These are phyloP conservation scores for Ernsta delagoae DNA, from an alignment of 2,888 invertebrate species.

Conservation along the genomic window DNA sequence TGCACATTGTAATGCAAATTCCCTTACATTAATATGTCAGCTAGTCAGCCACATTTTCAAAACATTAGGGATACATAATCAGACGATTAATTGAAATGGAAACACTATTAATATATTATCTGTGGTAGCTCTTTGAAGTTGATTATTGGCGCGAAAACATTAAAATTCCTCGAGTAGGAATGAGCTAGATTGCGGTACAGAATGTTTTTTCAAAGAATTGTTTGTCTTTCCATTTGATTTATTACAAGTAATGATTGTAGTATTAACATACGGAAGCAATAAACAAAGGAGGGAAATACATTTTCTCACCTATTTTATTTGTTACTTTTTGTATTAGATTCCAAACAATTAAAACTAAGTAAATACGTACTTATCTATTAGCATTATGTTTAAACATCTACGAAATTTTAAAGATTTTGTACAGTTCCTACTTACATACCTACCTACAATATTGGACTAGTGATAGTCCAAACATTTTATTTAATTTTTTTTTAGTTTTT, in stretches of 20 bases:
- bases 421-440: too few species aligned
- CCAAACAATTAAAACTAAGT: too few species aligned
- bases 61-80: slow-evolving; percentile 19
- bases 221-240: slow-evolving; percentile 14
- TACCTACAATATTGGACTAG: too few species aligned
- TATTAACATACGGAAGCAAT: slow-evolving; percentile 7
- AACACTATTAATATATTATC: slow-evolving; percentile 28
- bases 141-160: slow-evolving; percentile 23
- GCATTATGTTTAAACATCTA: too few species aligned
- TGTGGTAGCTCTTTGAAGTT: slow-evolving; percentile 14
- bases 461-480: too few species aligned
- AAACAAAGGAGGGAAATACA: not conserved
- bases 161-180: slow-evolving; percentile 4
- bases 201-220: slow-evolving; percentile 1
- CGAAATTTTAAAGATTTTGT: too few species aligned
- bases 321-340: not conserved
- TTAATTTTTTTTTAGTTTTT: too few species aligned
- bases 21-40: slow-evolving; percentile 9
- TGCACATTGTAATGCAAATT: slow-evolving; percentile 28
- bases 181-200: not conserved
- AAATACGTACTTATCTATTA: too few species aligned
- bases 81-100: slow-evolving; percentile 31
- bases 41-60: slow-evolving; percentile 24
- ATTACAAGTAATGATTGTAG: not conserved
- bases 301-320: slow-evolving; percentile 1